Evolutionary conservation across 2,113 vertebrate genomes (phyloP).

Genomic region (Leptobrachium ailaonicum): DNA sequence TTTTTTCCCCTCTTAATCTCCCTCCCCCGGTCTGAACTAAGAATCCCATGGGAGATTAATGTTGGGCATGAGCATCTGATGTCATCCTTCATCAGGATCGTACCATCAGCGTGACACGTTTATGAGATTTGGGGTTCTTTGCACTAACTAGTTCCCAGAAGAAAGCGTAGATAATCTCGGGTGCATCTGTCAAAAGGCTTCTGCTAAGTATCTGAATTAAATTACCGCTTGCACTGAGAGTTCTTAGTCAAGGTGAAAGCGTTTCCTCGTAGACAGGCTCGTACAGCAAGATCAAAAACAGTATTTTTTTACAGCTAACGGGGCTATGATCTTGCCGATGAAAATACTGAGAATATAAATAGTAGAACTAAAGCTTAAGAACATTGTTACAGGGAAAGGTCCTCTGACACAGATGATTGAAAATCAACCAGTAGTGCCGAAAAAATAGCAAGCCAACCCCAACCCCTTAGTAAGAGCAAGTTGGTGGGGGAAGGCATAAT

Average conservation of each 20-base stretch:
- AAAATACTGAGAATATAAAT: no score
- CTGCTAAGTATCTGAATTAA: constrained; percentile 37
- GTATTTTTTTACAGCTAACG: no score
- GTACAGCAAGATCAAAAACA: no score
- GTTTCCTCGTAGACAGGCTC: background rate
- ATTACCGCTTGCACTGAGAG: constrained; percentile 18
- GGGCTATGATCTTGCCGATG: no score
- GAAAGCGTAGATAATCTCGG: constrained; percentile 47
- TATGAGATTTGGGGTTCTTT: constrained; percentile 46
- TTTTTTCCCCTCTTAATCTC: constrained; percentile 48
- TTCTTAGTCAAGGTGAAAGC: constrained; percentile 19
- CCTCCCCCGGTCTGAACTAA: constrained; percentile 53
- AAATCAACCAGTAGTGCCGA: no score
- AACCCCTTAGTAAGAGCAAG: no score
- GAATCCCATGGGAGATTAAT: constrained; percentile 45
- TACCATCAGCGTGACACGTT: constrained; percentile 31
- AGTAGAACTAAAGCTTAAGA: no score
- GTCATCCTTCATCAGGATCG: constrained; percentile 43
- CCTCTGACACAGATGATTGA: no score
- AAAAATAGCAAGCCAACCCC: no score
- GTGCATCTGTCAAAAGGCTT: constrained; percentile 48
- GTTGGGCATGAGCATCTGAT: constrained; percentile 35
- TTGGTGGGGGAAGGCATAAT: no score
- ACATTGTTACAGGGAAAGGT: no score
- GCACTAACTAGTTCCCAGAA: constrained; percentile 40